Base-by-base conservation (phyloP, 30 jellyfish, hydroid and myxozoan genomes). In the Catostylus mosaicus region DNA sequence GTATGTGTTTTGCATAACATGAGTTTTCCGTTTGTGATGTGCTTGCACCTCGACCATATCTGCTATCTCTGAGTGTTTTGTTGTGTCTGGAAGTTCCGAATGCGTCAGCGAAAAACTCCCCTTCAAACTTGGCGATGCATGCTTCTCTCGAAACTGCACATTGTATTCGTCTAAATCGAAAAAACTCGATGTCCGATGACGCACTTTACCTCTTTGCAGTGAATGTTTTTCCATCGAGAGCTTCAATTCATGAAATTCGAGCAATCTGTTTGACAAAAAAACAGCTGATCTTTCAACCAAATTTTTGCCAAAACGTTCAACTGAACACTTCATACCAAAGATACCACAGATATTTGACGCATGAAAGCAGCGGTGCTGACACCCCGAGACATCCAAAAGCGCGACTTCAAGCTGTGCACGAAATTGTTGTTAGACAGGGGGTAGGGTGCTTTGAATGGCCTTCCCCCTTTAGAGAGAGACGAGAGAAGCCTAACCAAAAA, bases 141-240 rank as follows among this genome's bases (percentile, higher is more conserved):
- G 84, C 77, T 60, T 33, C 75, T 62, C 89, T 20, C 34, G 66
- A 3, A 33, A 1, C 3, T 38, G 45, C 11, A 67, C 6, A 63
- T 23, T 26, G 48, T 33, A 46, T 35, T 67, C 90, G 30, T 61
- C 68, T 10, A 67, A 40, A 54, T 67, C 77, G 78, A 80, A 80
- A 36, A 80, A 67, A 37, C 90, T 80, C 52, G 90, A 80, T 8
- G 77, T 50, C 30, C 90, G 73, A 14, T 66, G 40, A 12, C 90
- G 90, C 19, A 63, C 62, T 11, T 27, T 34, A 0, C 27, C 62
- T 11, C 85, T 54, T 18, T 24, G 54, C 30, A 5, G 1, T 23
- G 71, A 59, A 34, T 59, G 38, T 43, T 16, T 16, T 8, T 43
- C 56, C 56, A 43, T 43, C 56, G 56, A 43, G n/a, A n/a, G n/a